A percentile compares a stretch with the other conserved stretches of the same genome.
phyloP scores from a whole-genome alignment of 2,797 vertebrate species.

The Amblyopsis hoosieri region DNA sequence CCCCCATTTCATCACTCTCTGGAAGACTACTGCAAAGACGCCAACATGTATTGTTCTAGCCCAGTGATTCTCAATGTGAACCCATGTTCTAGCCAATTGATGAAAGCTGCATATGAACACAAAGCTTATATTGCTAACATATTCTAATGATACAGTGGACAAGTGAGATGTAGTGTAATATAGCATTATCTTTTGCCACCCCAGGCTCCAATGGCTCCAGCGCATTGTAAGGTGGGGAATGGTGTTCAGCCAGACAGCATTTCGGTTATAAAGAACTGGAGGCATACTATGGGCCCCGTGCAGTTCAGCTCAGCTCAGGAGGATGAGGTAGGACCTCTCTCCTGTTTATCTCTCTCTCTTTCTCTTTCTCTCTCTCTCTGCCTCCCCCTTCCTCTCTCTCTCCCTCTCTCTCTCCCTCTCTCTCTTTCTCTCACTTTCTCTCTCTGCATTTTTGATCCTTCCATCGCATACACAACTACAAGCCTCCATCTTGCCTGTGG shows the following conservation, averaged over 20 bases:
- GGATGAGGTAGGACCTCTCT: constrained; percentile 60
- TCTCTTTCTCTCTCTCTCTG: not conserved
- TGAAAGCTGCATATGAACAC: no score
- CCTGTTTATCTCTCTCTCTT: not conserved
- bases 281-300: constrained; percentile 67
- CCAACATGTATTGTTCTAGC: no score
- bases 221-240: constrained; percentile 64
- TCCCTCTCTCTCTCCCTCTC: constrained; percentile 11
- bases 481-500: not conserved
- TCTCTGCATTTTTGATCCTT: not conserved
- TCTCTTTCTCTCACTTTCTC: constrained; percentile 8
- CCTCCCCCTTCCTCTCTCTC: not conserved
- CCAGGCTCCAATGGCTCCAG: constrained; percentile 53
- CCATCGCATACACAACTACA: constrained; percentile 5
- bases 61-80: no score
- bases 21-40: no score
- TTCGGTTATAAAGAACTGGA: constrained; percentile 73
- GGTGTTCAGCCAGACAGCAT: constrained; percentile 56
- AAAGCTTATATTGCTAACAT: no score
- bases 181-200: constrained; percentile 4
- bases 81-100: no score
- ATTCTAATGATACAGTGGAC: no score
- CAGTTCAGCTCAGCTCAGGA: constrained; percentile 60
- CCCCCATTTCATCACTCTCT: not conserved
- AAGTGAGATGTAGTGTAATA: not conserved